Percentiles rank a stretch among this genome's conserved stretches.
Conservation (phyloP, 2,797 vertebrate genomes). For the Megalops cyprinoides region DNA sequence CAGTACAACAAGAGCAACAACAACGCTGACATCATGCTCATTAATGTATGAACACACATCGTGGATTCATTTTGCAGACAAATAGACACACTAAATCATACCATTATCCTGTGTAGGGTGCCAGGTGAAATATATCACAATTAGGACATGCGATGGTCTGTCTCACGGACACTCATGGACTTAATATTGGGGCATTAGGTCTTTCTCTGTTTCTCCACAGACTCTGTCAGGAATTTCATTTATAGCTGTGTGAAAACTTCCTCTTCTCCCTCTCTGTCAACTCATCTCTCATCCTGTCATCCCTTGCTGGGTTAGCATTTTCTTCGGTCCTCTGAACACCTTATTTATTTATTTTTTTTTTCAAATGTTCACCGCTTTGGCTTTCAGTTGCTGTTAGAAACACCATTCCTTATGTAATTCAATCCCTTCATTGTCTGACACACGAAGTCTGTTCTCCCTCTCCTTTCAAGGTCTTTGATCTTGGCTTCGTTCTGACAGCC, state of each 20-base stretch:
- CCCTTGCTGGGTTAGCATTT: too few relatives aligned
- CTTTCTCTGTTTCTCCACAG: too few relatives aligned
- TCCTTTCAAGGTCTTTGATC: background rate
- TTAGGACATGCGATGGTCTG: background rate
- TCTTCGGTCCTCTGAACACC: too few relatives aligned
- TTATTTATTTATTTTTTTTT: too few relatives aligned
- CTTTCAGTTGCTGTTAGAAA: background rate
- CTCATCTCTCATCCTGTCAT: too few relatives aligned
- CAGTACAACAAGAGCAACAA: slow-evolving; percentile 66
- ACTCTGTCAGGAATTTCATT: too few relatives aligned
- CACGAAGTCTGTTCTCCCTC: background rate
- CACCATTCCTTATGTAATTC: background rate
- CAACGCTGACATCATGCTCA: slow-evolving; percentile 82
- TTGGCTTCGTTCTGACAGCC: too few relatives aligned
- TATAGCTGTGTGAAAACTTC: too few relatives aligned
- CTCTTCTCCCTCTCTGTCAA: too few relatives aligned
- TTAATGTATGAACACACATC: slow-evolving; percentile 69
- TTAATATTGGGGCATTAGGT: background rate
- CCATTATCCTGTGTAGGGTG: too few relatives aligned
- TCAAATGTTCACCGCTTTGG: too few relatives aligned
- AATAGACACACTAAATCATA: background rate
- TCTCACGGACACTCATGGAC: background rate
- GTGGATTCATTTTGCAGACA: background rate
- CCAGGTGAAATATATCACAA: too few relatives aligned
- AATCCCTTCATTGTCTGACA: background rate